These are phyloP conservation scores for Hirtodrosophila alboralis DNA, from an alignment of 2,888 invertebrate genomes.

Conservation along the genomic window DNA sequence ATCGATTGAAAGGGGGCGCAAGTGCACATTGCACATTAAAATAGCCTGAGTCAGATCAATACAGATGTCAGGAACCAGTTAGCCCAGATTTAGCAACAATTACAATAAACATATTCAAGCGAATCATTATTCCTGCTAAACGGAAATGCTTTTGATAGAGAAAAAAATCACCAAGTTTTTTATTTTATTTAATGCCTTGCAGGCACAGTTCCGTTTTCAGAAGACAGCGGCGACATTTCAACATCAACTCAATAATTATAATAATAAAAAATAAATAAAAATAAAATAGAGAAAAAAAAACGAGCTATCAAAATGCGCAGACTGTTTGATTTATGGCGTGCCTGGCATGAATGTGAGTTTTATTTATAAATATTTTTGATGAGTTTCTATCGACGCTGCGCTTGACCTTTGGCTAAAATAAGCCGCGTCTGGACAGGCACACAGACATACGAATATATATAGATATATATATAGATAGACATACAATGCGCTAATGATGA, in stretches of 20 bases:
- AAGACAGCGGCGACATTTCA: slow-evolving; percentile 37
- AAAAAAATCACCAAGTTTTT: too few species aligned
- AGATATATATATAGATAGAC: neutral
- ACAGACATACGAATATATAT: slow-evolving; percentile 15
- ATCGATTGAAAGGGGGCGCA: slow-evolving; percentile 2
- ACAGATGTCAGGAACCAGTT: slow-evolving; percentile 45
- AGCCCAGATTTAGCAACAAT: slow-evolving; percentile 13
- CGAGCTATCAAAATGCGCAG: slow-evolving; percentile 32
- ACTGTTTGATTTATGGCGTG: slow-evolving; percentile 53
- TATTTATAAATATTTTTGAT: slow-evolving; percentile 60
- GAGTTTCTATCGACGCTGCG: slow-evolving; percentile 50
- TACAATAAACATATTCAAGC: slow-evolving; percentile 33
- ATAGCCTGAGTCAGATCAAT: slow-evolving; percentile 50
- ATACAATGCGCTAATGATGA: slow-evolving; percentile 65
- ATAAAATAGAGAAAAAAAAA: too few species aligned
- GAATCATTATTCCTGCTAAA: slow-evolving; percentile 55
- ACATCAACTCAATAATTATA: slow-evolving; percentile 24
- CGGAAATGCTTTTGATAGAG: slow-evolving; percentile 75
- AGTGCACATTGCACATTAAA: slow-evolving; percentile 20
- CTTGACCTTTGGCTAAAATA: slow-evolving; percentile 73
- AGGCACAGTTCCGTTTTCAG: slow-evolving; percentile 41
- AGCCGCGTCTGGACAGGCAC: slow-evolving; percentile 58
- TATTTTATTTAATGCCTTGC: too few species aligned
- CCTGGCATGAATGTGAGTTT: slow-evolving; percentile 30
- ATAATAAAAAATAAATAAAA: too few species aligned